These are phyloP conservation scores for Perdita meconis DNA, from an alignment of 2,888 invertebrate genomes.

Conservation along the genomic window DNA sequence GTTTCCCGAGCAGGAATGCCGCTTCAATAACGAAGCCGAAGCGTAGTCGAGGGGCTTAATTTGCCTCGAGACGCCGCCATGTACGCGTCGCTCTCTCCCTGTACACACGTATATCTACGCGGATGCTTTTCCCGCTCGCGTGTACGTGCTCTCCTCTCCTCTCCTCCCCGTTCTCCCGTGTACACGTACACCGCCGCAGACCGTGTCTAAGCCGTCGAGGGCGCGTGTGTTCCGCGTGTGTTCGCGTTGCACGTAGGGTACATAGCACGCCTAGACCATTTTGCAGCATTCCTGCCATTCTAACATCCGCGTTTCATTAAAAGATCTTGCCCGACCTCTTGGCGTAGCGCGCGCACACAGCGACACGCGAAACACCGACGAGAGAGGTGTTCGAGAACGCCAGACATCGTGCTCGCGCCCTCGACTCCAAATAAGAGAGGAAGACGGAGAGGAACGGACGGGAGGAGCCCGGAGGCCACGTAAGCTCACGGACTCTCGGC, in stretches of 20 bases:
- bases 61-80: slow-evolving; percentile 71
- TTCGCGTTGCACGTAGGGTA: slow-evolving; percentile 47
- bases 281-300: slow-evolving; percentile 81
- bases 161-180: no score
- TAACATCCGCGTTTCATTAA: slow-evolving; percentile 82
- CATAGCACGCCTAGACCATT: slow-evolving; percentile 77
- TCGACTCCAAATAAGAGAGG: slow-evolving; percentile 19
- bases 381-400: slow-evolving; percentile 16
- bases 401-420: neutral
- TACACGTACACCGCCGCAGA: slow-evolving; percentile 18
- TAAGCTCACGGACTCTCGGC: slow-evolving; percentile 32
- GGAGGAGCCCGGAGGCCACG: slow-evolving; percentile 24
- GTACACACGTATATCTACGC: slow-evolving; percentile 24
- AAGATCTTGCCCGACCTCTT: slow-evolving; percentile 70
- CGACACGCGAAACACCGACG: slow-evolving; percentile 6
- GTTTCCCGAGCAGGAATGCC: slow-evolving; percentile 68
- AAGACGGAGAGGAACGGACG: slow-evolving; percentile 13
- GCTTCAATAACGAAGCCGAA: slow-evolving; percentile 74
- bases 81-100: slow-evolving; percentile 45
- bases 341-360: slow-evolving; percentile 20
- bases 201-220: slow-evolving; percentile 31
- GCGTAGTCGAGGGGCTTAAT: slow-evolving; percentile 73
- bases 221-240: slow-evolving; percentile 27
- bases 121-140: slow-evolving; percentile 49
- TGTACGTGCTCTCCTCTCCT: neutral